Conservation (phyloP, 2,113 vertebrate species). For the Tautogolabrus adspersus region DNA sequence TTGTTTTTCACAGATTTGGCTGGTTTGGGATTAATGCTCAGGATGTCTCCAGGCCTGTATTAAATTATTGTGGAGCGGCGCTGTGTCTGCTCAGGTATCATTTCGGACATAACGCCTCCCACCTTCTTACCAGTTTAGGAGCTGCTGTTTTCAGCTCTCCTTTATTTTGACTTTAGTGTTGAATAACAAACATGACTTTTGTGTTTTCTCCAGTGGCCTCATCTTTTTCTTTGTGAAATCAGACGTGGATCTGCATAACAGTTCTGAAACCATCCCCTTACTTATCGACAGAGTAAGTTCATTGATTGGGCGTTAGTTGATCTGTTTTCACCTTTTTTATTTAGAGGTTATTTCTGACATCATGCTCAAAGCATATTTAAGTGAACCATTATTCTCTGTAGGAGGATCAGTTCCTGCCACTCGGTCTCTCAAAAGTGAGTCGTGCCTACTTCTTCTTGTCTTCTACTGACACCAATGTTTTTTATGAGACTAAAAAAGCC, state of each 20-base stretch:
- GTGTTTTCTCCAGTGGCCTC: constrained; percentile 85
- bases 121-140: too few species aligned
- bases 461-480: not conserved
- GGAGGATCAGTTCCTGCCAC: not conserved
- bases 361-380: not conserved
- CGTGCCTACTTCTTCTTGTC: not conserved
- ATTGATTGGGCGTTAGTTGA: not conserved
- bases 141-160: too few species aligned
- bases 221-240: constrained; percentile 93
- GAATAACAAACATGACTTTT: not conserved
- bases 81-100: constrained; percentile 90
- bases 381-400: not conserved
- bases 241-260: constrained; percentile 78
- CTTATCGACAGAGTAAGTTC: constrained; percentile 87
- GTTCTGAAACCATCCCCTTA: constrained; percentile 80
- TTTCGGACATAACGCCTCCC: not conserved
- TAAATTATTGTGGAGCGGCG: constrained; percentile 90
- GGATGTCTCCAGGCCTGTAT: constrained; percentile 84
- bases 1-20: constrained; percentile 85
- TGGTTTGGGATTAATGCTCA: constrained; percentile 91
- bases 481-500: not conserved
- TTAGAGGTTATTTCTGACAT: not conserved
- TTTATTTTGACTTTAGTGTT: too few species aligned
- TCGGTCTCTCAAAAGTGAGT: not conserved
- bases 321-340: not conserved